phyloP scores from a whole-genome alignment of 1,140 invertebrate species.

The Brachionus sp. region DNA sequence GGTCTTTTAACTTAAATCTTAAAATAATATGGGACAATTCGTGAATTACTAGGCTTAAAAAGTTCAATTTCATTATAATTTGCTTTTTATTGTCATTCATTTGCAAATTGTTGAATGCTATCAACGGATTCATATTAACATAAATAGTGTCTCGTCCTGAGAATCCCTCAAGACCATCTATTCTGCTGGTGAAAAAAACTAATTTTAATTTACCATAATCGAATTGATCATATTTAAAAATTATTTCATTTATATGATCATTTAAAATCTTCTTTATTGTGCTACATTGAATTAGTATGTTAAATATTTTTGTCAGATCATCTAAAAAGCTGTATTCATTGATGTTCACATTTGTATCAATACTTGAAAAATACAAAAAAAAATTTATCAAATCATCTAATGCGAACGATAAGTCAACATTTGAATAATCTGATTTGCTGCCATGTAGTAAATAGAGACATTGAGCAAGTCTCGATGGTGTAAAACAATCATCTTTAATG shows the following conservation, averaged over 20 bases:
- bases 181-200: not conserved
- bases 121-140: not conserved
- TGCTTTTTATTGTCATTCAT: not conserved
- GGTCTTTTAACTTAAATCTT: not conserved
- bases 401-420: not conserved
- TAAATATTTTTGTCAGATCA: not conserved
- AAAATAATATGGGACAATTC: not conserved
- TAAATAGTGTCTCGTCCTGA: not conserved
- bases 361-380: not conserved
- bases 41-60: not conserved
- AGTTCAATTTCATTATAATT: not conserved
- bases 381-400: not conserved
- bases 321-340: not conserved
- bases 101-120: not conserved
- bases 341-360: not conserved
- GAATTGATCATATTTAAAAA: too few relatives aligned
- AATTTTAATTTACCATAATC: not conserved
- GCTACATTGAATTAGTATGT: not conserved
- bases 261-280: not conserved
- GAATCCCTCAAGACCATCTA: not conserved
- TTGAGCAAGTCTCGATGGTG: not conserved
- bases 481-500: not conserved
- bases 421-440: not conserved
- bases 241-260: not conserved
- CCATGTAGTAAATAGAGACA: not conserved